Evolutionary conservation across 2,113 vertebrate genomes (phyloP).

Genomic region (Chaenocephalus aceratus): DNA sequence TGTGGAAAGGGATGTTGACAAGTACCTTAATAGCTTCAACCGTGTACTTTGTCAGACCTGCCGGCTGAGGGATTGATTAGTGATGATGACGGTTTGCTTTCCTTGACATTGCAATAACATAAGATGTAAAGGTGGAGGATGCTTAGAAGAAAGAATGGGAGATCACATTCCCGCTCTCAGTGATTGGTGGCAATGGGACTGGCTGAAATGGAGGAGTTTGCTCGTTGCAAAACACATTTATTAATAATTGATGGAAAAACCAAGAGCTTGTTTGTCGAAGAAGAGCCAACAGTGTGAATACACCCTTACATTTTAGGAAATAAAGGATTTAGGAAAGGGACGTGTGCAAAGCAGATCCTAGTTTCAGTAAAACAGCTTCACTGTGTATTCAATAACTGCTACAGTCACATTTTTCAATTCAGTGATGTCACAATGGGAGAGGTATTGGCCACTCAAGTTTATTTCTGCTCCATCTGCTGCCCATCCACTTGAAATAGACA

Average conservation of each 20-base stretch:
- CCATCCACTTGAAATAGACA: conserved; percentile 5
- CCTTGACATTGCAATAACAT: conserved; percentile 59
- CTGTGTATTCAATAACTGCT: conserved; percentile 1
- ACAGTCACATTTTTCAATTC: background rate
- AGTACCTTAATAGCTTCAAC: conserved; percentile 67
- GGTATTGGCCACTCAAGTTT: conserved; percentile 40
- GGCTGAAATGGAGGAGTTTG: conserved; percentile 45
- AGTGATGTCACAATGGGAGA: conserved; percentile 6
- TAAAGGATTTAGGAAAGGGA: conserved; percentile 18
- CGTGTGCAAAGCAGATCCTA: conserved; percentile 12
- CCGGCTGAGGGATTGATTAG: conserved; percentile 62
- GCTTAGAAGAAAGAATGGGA: conserved; percentile 48
- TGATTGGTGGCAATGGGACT: conserved; percentile 44
- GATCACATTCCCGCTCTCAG: conserved; percentile 33
- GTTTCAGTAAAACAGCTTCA: conserved; percentile 4
- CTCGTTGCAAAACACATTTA: conserved; percentile 53
- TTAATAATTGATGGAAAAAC: conserved; percentile 62
- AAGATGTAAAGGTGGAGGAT: conserved; percentile 18
- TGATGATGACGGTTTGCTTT: conserved; percentile 55
- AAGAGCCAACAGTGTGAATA: conserved; percentile 34
- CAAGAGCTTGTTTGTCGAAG: conserved; percentile 37
- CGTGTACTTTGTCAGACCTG: conserved; percentile 64
- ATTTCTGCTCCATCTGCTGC: conserved; percentile 22
- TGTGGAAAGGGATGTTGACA: conserved; percentile 73
- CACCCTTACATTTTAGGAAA: conserved; percentile 27